Evolutionary conservation across 2,113 vertebrate species (phyloP).

Genomic region (Butorides virescens): DNA sequence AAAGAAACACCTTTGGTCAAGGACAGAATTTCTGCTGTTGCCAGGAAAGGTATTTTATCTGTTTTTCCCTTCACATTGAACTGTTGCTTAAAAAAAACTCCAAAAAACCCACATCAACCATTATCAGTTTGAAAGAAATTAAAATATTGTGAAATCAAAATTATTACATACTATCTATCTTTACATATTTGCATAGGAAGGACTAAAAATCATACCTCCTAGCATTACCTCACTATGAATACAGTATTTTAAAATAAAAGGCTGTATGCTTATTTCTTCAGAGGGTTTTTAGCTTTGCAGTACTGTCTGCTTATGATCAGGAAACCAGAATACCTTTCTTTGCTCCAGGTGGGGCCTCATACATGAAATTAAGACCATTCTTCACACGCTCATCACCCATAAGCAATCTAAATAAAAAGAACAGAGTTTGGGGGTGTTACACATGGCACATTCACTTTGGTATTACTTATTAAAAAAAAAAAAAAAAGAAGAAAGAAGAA

Average conservation of each 20-base stretch:
- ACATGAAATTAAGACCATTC: constrained; percentile 99
- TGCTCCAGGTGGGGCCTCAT: constrained; percentile 96
- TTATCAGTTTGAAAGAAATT: neutral
- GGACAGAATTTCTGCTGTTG: neutral
- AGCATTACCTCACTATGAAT: neutral
- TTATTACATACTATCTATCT: neutral
- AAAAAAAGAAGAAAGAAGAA: neutral
- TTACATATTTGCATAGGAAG: neutral
- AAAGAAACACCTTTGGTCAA: neutral
- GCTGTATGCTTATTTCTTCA: neutral
- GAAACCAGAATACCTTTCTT: constrained; percentile 86
- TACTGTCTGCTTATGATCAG: neutral
- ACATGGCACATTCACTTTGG: neutral
- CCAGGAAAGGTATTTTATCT: neutral
- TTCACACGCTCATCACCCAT: constrained; percentile 99
- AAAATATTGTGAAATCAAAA: neutral
- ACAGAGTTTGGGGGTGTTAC: neutral
- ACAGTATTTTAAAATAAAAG: neutral
- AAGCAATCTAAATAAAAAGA: constrained; percentile 80
- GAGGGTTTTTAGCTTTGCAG: neutral
- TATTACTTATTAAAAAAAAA: neutral
- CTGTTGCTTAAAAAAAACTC: neutral
- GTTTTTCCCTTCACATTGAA: neutral
- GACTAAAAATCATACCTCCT: neutral
- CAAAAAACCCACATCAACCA: neutral